A percentile compares a stretch with the other conserved stretches of the same genome.
These are phyloP conservation scores for Aeoliscus strigatus DNA, from an alignment of 2,797 vertebrate genomes.

Conservation along the genomic window DNA sequence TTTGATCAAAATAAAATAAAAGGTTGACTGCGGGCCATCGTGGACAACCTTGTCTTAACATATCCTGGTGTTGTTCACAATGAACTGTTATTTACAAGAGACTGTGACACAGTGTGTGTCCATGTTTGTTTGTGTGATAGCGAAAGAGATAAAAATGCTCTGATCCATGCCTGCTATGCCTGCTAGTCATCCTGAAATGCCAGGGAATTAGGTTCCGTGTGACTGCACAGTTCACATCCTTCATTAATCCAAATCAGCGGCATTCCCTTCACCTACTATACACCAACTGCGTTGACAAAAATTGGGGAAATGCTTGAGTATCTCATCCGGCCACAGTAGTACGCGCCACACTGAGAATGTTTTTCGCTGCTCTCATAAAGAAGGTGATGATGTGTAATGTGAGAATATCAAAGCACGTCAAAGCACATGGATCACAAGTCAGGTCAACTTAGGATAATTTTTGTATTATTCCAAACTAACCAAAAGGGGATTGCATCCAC, in stretches of 20 bases:
- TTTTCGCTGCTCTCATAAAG: neutral
- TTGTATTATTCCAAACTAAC: no score
- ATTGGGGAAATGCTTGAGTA: slow-evolving; percentile 7
- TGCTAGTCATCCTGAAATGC: slow-evolving; percentile 12
- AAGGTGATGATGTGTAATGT: neutral
- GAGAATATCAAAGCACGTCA: no score
- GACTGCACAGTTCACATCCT: slow-evolving; percentile 6
- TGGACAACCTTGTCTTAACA: slow-evolving; percentile 1
- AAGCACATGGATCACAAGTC: no score
- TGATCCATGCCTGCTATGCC: slow-evolving; percentile 5
- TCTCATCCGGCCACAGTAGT: slow-evolving; percentile 8
- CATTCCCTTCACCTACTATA: slow-evolving; percentile 5
- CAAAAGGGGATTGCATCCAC: no score
- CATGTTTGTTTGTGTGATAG: neutral
- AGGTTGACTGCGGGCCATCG: no score
- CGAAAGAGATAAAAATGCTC: slow-evolving; percentile 4
- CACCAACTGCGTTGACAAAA: slow-evolving; percentile 21
- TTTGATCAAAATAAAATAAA: no score
- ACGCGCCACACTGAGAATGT: slow-evolving; percentile 3
- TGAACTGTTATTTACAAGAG: slow-evolving; percentile 5
- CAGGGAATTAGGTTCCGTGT: slow-evolving; percentile 7
- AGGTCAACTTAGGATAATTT: no score
- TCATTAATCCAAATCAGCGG: slow-evolving; percentile 16
- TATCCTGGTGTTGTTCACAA: neutral
- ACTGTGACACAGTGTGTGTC: neutral